phyloP scores from a whole-genome alignment of 1,140 invertebrate species.

The Gonatopus flavifemur region DNA sequence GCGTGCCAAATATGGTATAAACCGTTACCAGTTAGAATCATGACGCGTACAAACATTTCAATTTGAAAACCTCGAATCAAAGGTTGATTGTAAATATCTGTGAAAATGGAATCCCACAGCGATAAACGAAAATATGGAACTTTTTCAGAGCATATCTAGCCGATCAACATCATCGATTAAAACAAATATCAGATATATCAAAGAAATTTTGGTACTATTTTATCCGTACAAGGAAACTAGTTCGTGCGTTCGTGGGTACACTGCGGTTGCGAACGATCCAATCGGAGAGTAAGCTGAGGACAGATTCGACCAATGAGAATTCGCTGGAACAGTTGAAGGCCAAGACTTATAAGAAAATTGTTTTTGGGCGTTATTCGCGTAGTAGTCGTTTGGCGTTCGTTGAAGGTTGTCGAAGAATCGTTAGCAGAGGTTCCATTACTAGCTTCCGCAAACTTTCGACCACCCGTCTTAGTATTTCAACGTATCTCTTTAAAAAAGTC shows the following conservation, averaged over 20 bases:
- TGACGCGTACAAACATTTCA: no score
- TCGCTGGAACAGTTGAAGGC: constrained; percentile 7
- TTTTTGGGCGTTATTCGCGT: neutral
- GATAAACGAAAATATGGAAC: no score
- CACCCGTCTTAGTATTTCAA: neutral
- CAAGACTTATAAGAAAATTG: constrained; percentile 21
- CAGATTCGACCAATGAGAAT: constrained; percentile 20
- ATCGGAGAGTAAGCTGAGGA: constrained; percentile 8
- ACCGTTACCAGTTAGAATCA: no score
- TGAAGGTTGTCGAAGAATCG: constrained; percentile 11
- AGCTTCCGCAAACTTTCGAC: constrained; percentile 29
- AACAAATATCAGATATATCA: constrained; percentile 18
- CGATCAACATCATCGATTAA: no score
- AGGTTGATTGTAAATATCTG: no score
- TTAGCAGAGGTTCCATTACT: constrained; percentile 35
- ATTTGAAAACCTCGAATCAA: no score
- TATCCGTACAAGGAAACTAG: constrained; percentile 18
- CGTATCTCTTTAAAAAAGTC: constrained; percentile 2
- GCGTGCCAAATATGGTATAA: no score
- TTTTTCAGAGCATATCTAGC: no score
- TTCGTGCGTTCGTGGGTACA: constrained; percentile 14
- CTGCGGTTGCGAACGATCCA: constrained; percentile 22
- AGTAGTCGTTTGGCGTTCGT: constrained; percentile 15
- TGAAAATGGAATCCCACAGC: no score
- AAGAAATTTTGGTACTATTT: constrained; percentile 10